A percentile compares a stretch with the other conserved stretches of the same genome.
Conservation (phyloP, 1,140 invertebrate species). For the Penaeus chinensis region DNA sequence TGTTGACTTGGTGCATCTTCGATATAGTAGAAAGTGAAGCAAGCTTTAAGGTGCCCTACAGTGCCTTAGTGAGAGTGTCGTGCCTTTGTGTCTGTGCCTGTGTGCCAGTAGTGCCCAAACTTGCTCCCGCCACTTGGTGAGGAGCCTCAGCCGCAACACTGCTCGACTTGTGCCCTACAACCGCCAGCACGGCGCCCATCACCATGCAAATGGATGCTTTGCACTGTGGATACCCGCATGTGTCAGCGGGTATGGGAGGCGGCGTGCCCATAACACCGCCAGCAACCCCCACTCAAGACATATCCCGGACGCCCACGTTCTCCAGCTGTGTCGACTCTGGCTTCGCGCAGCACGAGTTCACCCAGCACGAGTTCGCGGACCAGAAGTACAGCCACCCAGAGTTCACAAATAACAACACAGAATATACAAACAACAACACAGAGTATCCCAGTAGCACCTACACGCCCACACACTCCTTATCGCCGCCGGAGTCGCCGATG, state of each 20-base stretch:
- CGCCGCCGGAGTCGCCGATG: constrained; percentile 55
- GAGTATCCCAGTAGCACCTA: constrained; percentile 5
- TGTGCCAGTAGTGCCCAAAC: not conserved
- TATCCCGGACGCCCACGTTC: constrained; percentile 48
- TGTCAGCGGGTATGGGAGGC: constrained; percentile 14
- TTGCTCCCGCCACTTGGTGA: not conserved
- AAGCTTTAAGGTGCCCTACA: not conserved
- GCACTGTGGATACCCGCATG: constrained; percentile 48
- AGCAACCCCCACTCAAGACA: constrained; percentile 55
- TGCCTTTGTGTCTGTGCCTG: not conserved
- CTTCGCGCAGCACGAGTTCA: constrained; percentile 34
- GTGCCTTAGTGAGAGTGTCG: constrained; percentile 15
- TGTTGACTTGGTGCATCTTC: not conserved
- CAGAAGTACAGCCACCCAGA: constrained; percentile 26
- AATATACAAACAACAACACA: constrained; percentile 18
- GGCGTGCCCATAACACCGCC: constrained; percentile 53
- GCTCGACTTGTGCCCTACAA: constrained; percentile 13
- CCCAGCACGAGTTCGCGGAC: constrained; percentile 15
- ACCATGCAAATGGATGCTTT: constrained; percentile 56
- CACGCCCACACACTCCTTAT: constrained; percentile 28
- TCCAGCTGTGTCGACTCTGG: constrained; percentile 28
- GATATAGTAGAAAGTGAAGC: not conserved
- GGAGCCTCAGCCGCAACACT: constrained; percentile 19
- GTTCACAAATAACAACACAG: constrained; percentile 17
- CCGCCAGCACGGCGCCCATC: constrained; percentile 26